Evolutionary conservation across 2,113 vertebrate species (phyloP).

Genomic region (Istiophorus platypterus): DNA sequence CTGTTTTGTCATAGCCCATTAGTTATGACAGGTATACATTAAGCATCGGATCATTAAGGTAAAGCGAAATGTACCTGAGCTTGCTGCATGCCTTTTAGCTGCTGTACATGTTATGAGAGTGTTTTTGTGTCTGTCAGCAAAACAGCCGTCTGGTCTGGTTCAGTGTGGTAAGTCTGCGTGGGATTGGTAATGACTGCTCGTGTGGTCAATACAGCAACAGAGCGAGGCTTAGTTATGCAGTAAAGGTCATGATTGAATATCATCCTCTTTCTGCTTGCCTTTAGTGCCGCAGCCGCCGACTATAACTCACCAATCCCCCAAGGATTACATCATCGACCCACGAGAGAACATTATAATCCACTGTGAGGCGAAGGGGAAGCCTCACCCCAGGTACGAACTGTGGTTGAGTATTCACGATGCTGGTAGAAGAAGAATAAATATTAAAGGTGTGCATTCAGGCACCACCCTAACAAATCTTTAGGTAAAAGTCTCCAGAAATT

Average conservation of each 20-base stretch:
- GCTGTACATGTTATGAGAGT: conserved; percentile 31
- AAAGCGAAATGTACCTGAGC: conserved; percentile 61
- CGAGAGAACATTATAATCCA: conserved; percentile 95
- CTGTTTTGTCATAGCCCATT: conserved; percentile 69
- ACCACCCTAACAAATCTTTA: conserved; percentile 23
- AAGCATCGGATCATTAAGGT: conserved; percentile 47
- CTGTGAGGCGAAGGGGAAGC: conserved; percentile 97
- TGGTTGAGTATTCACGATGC: conserved; percentile 30
- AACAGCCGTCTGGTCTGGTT: conserved; percentile 33
- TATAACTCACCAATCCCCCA: conserved; percentile 96
- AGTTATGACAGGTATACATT: conserved; percentile 67
- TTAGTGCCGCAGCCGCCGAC: conserved; percentile 96
- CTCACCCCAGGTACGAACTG: conserved; percentile 90
- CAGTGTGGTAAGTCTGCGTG: conserved; percentile 51
- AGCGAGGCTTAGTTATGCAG: conserved; percentile 55
- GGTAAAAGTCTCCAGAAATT: conserved; percentile 1
- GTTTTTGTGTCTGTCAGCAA: conserved; percentile 61
- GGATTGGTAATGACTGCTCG: conserved; percentile 39
- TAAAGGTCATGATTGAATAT: conserved; percentile 62
- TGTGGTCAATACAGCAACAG: conserved; percentile 53
- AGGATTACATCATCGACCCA: conserved; percentile 97
- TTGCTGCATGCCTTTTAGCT: conserved; percentile 63
- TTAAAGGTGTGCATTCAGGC: conserved; percentile 19
- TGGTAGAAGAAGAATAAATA: not conserved
- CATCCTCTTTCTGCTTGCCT: conserved; percentile 60